Conservation (phyloP, 2,797 vertebrate genomes). For the Adelosebastes latens region DNA sequence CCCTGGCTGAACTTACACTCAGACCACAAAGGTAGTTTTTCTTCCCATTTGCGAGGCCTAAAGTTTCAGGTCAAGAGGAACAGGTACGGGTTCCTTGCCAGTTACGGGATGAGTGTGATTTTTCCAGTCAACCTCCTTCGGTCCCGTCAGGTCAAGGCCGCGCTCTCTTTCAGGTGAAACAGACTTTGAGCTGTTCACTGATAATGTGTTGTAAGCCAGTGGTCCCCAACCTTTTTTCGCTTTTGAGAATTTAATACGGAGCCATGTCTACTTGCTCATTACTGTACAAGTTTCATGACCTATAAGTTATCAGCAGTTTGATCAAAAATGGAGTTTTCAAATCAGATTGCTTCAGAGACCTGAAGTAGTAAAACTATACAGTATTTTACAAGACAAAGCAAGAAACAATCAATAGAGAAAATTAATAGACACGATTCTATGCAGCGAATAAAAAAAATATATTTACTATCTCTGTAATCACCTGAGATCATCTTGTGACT, state of each 20-base stretch:
- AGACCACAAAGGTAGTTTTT: slow-evolving; percentile 72
- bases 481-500: not conserved
- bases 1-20: slow-evolving; percentile 4
- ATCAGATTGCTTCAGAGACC: not conserved
- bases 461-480: not conserved
- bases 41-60: slow-evolving; percentile 65
- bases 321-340: not conserved
- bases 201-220: not conserved
- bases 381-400: not conserved
- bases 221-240: not conserved
- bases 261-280: not conserved
- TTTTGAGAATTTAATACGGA: not conserved
- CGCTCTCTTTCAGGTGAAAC: not conserved
- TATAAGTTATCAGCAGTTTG: not conserved
- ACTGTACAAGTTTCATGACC: not conserved
- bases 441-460: not conserved
- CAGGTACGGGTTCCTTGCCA: slow-evolving; percentile 39
- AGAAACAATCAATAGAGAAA: not conserved
- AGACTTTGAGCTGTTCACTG: not conserved
- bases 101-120: slow-evolving; percentile 56
- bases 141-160: not conserved
- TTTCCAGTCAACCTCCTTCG: slow-evolving; percentile 46
- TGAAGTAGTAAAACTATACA: not conserved
- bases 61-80: slow-evolving; percentile 75
- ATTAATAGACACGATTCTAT: not conserved